Percentiles rank a stretch among this genome's conserved stretches.
These are phyloP conservation scores for Phyllopteryx taeniolatus DNA, from an alignment of 2,113 vertebrate species.

Conservation along the genomic window DNA sequence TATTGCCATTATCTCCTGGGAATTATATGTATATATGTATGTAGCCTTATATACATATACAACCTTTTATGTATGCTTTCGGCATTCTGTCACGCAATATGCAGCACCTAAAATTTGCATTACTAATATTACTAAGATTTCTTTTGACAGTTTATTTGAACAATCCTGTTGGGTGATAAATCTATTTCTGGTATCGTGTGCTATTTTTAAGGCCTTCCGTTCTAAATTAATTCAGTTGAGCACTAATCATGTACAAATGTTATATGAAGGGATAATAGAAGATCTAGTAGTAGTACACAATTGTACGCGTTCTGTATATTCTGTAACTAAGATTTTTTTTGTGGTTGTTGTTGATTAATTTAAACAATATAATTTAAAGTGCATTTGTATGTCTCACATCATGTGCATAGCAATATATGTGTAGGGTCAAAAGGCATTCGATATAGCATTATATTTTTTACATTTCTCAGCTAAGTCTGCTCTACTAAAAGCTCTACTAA, in stretches of 20 bases:
- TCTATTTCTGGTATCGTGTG: conserved; percentile 49
- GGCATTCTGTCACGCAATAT: neutral
- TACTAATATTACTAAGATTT: neutral
- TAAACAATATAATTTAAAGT: too few species aligned
- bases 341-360: too few species aligned
- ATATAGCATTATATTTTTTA: neutral
- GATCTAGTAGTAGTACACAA: too few species aligned
- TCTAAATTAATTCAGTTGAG: conserved; percentile 36
- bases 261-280: neutral
- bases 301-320: neutral
- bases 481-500: neutral
- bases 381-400: too few species aligned
- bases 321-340: neutral
- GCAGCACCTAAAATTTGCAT: neutral
- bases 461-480: neutral
- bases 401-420: neutral
- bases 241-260: neutral
- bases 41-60: neutral
- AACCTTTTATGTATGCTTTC: neutral
- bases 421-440: neutral
- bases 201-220: conserved; percentile 54
- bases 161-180: conserved; percentile 27
- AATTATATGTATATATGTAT: too few species aligned
- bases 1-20: too few species aligned
- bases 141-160: conserved; percentile 21